A percentile compares a stretch with the other conserved stretches of the same genome.
Conservation (phyloP, 2,797 vertebrate species). For the Callimico goeldii region DNA sequence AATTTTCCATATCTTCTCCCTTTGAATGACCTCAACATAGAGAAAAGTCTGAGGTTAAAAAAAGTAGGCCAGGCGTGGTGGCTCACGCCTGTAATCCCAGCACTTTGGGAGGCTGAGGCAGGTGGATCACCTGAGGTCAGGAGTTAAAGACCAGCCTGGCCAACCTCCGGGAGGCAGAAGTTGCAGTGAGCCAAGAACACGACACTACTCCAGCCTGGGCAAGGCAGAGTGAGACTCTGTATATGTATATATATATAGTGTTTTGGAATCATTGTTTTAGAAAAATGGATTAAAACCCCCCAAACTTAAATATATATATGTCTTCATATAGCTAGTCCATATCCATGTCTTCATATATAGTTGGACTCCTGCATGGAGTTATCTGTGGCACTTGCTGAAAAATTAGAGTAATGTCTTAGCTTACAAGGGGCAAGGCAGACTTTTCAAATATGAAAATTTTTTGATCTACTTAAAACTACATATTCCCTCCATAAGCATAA, state of each 20-base stretch:
- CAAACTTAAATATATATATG: too few relatives aligned
- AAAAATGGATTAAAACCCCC: too few relatives aligned
- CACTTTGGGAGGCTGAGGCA: too few relatives aligned
- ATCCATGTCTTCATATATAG: neutral
- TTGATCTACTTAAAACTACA: slow-evolving; percentile 29
- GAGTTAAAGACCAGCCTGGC: too few relatives aligned
- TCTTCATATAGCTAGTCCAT: too few relatives aligned
- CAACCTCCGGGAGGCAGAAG: too few relatives aligned
- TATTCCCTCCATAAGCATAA: neutral
- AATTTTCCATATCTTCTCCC: neutral
- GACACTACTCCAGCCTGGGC: too few relatives aligned
- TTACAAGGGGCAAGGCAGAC: neutral
- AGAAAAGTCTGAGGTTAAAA: neutral
- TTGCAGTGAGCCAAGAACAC: too few relatives aligned
- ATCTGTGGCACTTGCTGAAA: neutral
- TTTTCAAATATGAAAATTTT: neutral
- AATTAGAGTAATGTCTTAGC: neutral
- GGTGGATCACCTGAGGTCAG: too few relatives aligned
- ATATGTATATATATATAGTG: too few relatives aligned
- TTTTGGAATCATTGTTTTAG: too few relatives aligned
- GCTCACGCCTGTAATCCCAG: too few relatives aligned
- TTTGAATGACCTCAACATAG: neutral
- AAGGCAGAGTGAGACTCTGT: neutral
- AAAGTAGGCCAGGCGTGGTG: neutral
- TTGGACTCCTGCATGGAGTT: neutral